These are phyloP conservation scores for Melopsittacus undulatus DNA, from an alignment of 2,797 vertebrate genomes.

Conservation along the genomic window DNA sequence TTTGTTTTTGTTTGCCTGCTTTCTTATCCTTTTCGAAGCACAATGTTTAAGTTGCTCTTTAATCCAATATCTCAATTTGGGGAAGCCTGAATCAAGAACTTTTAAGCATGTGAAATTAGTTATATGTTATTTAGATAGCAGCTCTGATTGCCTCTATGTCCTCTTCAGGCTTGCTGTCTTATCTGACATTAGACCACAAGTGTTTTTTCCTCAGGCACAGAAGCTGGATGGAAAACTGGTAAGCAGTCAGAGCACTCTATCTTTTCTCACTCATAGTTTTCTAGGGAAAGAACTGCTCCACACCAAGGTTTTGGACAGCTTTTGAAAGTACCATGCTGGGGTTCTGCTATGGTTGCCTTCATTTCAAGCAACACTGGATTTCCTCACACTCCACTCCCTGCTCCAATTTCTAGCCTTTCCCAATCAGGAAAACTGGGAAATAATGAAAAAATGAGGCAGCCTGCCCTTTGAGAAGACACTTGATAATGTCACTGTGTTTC, in stretches of 20 bases:
- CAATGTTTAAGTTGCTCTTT: neutral
- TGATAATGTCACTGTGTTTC: slow-evolving; percentile 8
- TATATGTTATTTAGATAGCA: neutral
- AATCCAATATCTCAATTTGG: neutral
- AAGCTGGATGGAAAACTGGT: neutral
- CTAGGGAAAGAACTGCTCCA: neutral
- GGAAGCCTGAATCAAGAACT: neutral
- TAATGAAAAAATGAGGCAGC: neutral
- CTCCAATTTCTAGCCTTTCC: neutral
- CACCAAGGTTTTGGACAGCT: neutral
- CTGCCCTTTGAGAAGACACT: slow-evolving; percentile 39
- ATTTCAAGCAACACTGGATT: neutral
- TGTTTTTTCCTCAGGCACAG: neutral
- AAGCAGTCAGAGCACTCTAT: neutral
- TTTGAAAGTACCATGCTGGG: neutral
- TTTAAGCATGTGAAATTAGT: neutral
- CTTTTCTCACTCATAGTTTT: neutral
- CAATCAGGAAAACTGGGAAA: neutral
- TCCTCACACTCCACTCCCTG: neutral
- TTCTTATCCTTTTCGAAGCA: neutral
- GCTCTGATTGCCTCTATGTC: neutral
- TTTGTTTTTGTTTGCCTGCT: neutral
- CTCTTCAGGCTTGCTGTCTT: neutral
- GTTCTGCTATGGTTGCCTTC: neutral
- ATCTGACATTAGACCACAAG: neutral